phyloP scores from a whole-genome alignment of 2,888 invertebrate genomes.

The Metallyticus violacea region DNA sequence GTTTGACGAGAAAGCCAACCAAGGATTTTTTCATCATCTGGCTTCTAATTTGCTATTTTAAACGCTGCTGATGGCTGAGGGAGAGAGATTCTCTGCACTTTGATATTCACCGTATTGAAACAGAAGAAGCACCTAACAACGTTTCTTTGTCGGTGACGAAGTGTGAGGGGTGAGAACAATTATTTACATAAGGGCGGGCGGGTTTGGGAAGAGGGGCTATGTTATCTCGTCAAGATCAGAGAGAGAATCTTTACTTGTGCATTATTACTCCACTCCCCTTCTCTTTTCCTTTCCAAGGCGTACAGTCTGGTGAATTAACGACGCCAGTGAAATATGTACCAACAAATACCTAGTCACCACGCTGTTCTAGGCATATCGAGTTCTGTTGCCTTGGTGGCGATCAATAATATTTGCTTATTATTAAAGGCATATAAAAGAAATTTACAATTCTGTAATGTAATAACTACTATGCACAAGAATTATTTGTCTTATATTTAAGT shows the following conservation, averaged over 20 bases:
- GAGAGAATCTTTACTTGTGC: neutral
- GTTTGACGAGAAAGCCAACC: neutral
- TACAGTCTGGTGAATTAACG: neutral
- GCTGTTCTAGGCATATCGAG: too few relatives aligned
- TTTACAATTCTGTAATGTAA: too few relatives aligned
- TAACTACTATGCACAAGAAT: too few relatives aligned
- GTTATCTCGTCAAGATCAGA: slow-evolving; percentile 5
- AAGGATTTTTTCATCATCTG: neutral
- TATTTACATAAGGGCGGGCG: neutral
- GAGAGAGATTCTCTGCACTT: neutral
- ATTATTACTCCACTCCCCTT: neutral
- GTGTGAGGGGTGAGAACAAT: neutral
- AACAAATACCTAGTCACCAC: too few relatives aligned
- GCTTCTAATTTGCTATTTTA: neutral
- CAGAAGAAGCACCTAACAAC: neutral
- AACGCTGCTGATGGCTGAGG: neutral
- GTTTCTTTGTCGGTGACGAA: neutral
- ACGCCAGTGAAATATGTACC: neutral
- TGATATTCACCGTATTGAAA: neutral
- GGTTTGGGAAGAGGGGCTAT: neutral
- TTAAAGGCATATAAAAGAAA: too few relatives aligned
- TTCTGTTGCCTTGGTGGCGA: too few relatives aligned
- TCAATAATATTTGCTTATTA: too few relatives aligned
- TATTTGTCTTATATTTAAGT: too few relatives aligned
- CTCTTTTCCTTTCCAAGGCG: neutral